These are phyloP conservation scores for Phataginus tricuspis DNA, from an alignment of 2,797 vertebrate species.

Conservation along the genomic window DNA sequence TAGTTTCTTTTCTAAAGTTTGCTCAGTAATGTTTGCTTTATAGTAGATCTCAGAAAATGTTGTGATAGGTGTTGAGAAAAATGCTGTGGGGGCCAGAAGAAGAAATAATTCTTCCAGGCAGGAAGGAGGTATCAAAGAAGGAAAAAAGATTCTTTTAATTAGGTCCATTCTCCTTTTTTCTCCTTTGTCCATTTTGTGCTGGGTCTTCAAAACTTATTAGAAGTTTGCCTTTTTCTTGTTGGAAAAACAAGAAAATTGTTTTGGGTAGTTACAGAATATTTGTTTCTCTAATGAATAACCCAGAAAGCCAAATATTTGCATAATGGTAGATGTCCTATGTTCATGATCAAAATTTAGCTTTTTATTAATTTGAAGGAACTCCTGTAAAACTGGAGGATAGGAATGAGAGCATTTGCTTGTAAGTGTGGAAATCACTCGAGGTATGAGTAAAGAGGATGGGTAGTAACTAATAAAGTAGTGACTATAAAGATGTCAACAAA, in stretches of 20 bases:
- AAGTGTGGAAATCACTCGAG: not conserved
- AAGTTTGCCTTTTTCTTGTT: not conserved
- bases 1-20: not conserved
- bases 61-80: not conserved
- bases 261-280: not conserved
- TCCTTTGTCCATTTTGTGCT: constrained; percentile 5
- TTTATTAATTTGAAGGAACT: not conserved
- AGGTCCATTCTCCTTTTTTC: not conserved
- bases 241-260: not conserved
- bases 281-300: constrained; percentile 26
- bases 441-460: not conserved
- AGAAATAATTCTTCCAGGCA: constrained; percentile 9
- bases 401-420: not conserved
- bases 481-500: not conserved
- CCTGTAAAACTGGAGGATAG: not conserved
- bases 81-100: not conserved
- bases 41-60: not conserved
- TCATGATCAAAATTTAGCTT: constrained; percentile 10
- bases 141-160: constrained; percentile 33
- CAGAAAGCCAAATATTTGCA: not conserved
- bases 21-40: not conserved
- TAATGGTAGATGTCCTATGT: not conserved
- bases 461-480: not conserved
- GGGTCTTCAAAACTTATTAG: not conserved
- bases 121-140: not conserved